Base-by-base conservation (phyloP, 2,113 vertebrate species). In the Tricholaema leucomelas region DNA sequence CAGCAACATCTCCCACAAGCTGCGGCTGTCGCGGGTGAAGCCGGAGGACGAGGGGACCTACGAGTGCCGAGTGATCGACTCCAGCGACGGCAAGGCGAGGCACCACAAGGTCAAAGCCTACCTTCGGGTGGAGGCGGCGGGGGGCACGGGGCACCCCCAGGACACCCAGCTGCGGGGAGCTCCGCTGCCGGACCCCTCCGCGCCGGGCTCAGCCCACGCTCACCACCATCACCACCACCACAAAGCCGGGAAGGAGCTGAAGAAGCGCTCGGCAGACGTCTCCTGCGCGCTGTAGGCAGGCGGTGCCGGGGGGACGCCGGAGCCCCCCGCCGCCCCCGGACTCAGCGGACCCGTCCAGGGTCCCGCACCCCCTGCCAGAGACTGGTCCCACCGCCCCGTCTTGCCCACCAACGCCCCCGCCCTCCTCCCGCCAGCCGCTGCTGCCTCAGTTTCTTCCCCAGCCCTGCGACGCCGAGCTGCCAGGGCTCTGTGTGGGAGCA, bases 1-100 rank as follows among this genome's bases (percentile, higher is more conserved):
- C 93, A 99, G 98, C 97, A 99, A 99, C 98, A 99, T 99, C 97
- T 99, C 99, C 56, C 99, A 99, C 96, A 99, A 99, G 96, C 98
- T 99, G 89, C 98, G 99, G 76, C 98, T 99, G 91, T 99, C 99
- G 58, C 97, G 98, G 60, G 98, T 99, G 94, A 99, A 99, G 95
- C 97, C 97, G 9, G 96, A 98, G 4, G 99, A 99, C 9, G 99
- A 98, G 87, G 98, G 99, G 44, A 99, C 98, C 7, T 99, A 99
- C 15, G 99, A 99, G 91, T 99, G 99, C 95, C 98, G 98, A 1
- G 99, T 99, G 92, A 98, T 99, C 65, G 99, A 99, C 97, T 99
- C 98, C 97, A 99, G 99, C 44, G 98, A 98, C 21, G 98, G 98
- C 56, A 98, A 97, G 23, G 97, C 98, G 2, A 98, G 98, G 93